Base-by-base conservation (phyloP, 2,888 invertebrate genomes). In the Venustoraphidia nigricollis region DNA sequence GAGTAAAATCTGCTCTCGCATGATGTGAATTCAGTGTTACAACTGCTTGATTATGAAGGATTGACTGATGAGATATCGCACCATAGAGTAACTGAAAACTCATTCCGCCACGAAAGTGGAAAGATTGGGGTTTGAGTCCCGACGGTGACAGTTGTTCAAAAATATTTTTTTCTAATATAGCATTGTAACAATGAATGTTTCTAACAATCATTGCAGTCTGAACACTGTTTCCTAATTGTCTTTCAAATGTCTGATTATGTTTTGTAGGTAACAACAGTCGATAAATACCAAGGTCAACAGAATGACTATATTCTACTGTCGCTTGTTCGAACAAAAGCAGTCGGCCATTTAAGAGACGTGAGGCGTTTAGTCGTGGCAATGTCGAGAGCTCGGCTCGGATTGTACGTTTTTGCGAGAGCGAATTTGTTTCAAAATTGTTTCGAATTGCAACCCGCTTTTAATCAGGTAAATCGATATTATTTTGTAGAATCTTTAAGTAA, bases 221-320 rank as follows among this genome's bases (percentile, higher is more conserved):
- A 27, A 6, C 6, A 6, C 3, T 5, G 27, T 27, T 27, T 27
- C 27, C 6, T 3, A 6, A 6, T 6, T 27, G 27, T 27, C 27
- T 17, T 17, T 17, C 17, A 4, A 17, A 17, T 27, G 27, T 27
- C 27, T 9, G 34, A 42, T 42, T 45, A 36, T 40, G 34, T 47
- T 17, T 55, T 54, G 8, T 55, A 79, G 79, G 81, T 90, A 34
- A 88, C 90, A 1, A 99, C 98, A 0, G 98, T 99, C 13, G 98
- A 98, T 70, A 96, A 97, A 64, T 99, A 95, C 66, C 98, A 99
- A 64, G 98, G 98, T 49, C 98, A 99, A 62, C 98, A 99, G 69
- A 99, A 99, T 67, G 98, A 99, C 68, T 94, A 91, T 61, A 94
- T 99, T 51, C 74, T 99, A 11, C 75, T 99, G 44, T 98, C 97